Conservation (phyloP, 2,888 invertebrate genomes). For the Girardia tigrina region DNA sequence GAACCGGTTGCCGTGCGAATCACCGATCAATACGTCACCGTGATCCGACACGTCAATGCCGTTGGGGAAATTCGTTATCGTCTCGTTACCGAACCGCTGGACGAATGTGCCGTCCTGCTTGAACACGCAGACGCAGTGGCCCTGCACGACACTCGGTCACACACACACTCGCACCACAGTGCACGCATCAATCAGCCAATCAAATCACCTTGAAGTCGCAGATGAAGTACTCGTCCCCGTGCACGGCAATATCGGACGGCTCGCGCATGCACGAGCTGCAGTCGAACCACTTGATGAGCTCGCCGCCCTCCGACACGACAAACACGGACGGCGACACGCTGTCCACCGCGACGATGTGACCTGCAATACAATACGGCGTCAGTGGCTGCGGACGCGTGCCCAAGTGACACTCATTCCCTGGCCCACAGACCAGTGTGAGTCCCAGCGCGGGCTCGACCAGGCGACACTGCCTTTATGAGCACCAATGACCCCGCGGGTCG, state of each 20-base stretch:
- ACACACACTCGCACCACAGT: no score
- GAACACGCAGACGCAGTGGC: conserved; percentile 80
- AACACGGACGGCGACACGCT: conserved; percentile 91
- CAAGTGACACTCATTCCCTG: no score
- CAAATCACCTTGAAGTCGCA: conserved; percentile 88
- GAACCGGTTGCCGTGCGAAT: conserved; percentile 90
- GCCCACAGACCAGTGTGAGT: no score
- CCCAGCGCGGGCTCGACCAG: no score
- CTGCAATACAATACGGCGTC: conserved; percentile 29
- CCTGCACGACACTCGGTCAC: no score
- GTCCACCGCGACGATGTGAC: conserved; percentile 82
- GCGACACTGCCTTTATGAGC: no score
- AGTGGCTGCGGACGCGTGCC: no score
- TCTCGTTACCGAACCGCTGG: conserved; percentile 83
- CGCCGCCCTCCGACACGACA: conserved; percentile 76
- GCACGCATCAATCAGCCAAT: no score
- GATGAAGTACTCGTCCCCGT: conserved; percentile 73
- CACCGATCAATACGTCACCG: conserved; percentile 85
- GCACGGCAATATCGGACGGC: conserved; percentile 87
- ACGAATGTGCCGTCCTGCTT: conserved; percentile 76
- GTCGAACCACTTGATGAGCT: conserved; percentile 85
- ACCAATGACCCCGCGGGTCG: no score
- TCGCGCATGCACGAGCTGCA: conserved; percentile 94
- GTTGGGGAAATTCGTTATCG: conserved; percentile 87
- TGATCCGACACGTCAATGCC: conserved; percentile 93